These are phyloP conservation scores for Chelonus formosanus DNA, from an alignment of 2,888 invertebrate species.

Conservation along the genomic window DNA sequence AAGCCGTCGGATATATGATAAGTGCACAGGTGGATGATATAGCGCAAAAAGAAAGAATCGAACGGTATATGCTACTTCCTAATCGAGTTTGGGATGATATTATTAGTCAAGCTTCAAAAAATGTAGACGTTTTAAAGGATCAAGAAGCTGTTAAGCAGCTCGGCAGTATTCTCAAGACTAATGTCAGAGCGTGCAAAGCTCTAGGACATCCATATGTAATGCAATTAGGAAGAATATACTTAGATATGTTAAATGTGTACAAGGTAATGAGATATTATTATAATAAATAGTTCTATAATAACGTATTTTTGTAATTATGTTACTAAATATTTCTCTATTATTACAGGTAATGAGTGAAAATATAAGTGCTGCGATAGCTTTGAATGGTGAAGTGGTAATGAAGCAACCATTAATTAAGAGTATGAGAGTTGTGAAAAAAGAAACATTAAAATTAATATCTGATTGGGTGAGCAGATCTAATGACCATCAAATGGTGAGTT, in stretches of 20 bases:
- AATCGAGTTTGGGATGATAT: conserved; percentile 99
- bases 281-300: too few species aligned
- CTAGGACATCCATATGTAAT: conserved; percentile 95
- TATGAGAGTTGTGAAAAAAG: conserved; percentile 98
- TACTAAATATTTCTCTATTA: not conserved
- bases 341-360: conserved; percentile 70
- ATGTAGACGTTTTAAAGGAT: conserved; percentile 95
- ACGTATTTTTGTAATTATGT: too few species aligned
- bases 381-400: conserved; percentile 96
- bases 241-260: conserved; percentile 99
- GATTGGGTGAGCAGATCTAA: conserved; percentile 94
- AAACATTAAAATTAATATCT: conserved; percentile 95
- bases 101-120: conserved; percentile 94
- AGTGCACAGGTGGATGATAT: conserved; percentile 92
- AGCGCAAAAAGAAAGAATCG: conserved; percentile 92
- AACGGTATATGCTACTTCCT: conserved; percentile 96
- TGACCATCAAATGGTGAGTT: conserved; percentile 82
- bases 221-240: conserved; percentile 94
- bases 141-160: conserved; percentile 97
- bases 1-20: conserved; percentile 99
- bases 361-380: conserved; percentile 90
- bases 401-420: conserved; percentile 97
- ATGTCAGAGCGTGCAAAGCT: conserved; percentile 98
- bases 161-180: conserved; percentile 97
- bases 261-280: conserved; percentile 71